phyloP scores from a whole-genome alignment of 2,797 vertebrate genomes.

The Lophius americanus region DNA sequence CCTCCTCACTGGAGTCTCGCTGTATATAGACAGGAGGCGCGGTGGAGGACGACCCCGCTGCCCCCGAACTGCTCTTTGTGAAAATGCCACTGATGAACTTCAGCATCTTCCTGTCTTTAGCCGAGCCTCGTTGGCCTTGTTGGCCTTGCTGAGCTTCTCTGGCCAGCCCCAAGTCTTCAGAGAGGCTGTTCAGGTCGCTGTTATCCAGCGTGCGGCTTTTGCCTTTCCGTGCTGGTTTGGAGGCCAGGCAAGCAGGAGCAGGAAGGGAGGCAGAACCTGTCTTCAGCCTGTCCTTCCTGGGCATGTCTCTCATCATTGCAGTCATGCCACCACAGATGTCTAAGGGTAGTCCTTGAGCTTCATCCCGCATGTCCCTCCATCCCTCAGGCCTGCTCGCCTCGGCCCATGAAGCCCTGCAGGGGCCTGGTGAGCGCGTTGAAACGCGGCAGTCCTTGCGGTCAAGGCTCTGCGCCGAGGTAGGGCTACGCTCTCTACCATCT shows the following conservation, averaged over 20 bases:
- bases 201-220: conserved; percentile 97
- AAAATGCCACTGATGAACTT: conserved; percentile 98
- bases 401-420: conserved; percentile 91
- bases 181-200: conserved; percentile 90
- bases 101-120: conserved; percentile 95
- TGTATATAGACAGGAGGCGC: conserved; percentile 81
- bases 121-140: conserved; percentile 78
- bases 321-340: conserved; percentile 73
- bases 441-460: conserved; percentile 81
- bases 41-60: conserved; percentile 76
- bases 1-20: conserved; percentile 85
- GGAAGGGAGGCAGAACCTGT: conserved; percentile 80
- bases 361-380: conserved; percentile 64
- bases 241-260: conserved; percentile 61
- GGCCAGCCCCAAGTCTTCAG: conserved; percentile 80
- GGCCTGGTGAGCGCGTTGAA: conserved; percentile 75
- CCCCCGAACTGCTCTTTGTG: conserved; percentile 88
- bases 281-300: conserved; percentile 84
- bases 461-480: conserved; percentile 82
- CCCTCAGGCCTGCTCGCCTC: conserved; percentile 81
- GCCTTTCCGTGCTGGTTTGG: conserved; percentile 86
- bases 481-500: conserved; percentile 78
- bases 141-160: conserved; percentile 73
- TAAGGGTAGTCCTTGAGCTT: conserved; percentile 58
- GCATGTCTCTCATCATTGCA: conserved; percentile 80